Base-by-base conservation (phyloP, 2,797 vertebrate species). In the Tolypeutes matacus region DNA sequence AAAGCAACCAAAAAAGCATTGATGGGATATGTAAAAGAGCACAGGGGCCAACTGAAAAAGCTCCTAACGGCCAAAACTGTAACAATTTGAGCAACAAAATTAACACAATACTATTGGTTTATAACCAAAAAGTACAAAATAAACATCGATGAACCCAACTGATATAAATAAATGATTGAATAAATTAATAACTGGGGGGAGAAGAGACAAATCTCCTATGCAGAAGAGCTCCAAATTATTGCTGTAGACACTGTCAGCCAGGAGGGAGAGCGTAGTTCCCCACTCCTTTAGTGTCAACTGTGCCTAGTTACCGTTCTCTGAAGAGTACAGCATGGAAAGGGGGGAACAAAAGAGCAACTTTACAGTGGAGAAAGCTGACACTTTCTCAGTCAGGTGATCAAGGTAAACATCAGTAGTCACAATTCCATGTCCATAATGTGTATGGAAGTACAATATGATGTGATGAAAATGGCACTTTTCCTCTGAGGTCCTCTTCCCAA, bases 221-320 rank as follows among this genome's bases (percentile, higher is more conserved):
- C 42, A 51, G 73, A 86, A 69, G 4, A 72, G 69, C 80, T 31
- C 58, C 67, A 67, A 94, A 80, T 89, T 86, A 82, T 91, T 87
- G 87, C 51, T 70, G 5, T 60, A 62, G n/a, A 34, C 73, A 56
- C 13, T 3, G 10, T 31, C 56, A 69, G 72, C 29, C 7, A n/a
- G 13, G 8, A 92, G 23, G 18, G 21, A 49, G 25, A 91, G 49
- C 13, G 6, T 42, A 31, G 42, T 53, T 60, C n/a, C 18, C 39
- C 14, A 27, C 27, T 73, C 15, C 20, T 15, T 14, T 34, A 46
- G 46, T 46, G 9, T 46, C 5, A 8, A 27, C 27, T 56, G 6
- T 46, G 64, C 4, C 1, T 7, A n/a, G 46, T 72, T 49, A 91
- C 65, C 78, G 93, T 34, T 49, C 85, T 75, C 58, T 51, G 56